Evolutionary conservation across 2,113 vertebrate species (phyloP).

Genomic region (Grammomys dolichurus): DNA sequence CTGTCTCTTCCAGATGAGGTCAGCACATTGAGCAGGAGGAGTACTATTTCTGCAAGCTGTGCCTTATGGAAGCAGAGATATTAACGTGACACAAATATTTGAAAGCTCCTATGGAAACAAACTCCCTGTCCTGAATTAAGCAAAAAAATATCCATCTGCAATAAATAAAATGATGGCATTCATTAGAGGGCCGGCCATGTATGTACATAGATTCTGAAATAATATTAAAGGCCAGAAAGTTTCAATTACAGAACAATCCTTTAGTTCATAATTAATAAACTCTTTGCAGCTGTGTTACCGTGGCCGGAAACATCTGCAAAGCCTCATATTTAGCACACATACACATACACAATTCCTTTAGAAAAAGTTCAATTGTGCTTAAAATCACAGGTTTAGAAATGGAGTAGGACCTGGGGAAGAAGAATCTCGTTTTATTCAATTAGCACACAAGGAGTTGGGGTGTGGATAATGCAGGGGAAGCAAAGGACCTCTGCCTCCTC

Average conservation of each 20-base stretch:
- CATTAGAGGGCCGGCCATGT: constrained; percentile 77
- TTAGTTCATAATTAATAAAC: constrained; percentile 89
- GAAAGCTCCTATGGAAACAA: constrained; percentile 85
- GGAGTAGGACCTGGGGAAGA: constrained; percentile 46
- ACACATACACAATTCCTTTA: constrained; percentile 77
- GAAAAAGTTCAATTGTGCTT: constrained; percentile 79
- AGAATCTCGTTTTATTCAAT: background rate
- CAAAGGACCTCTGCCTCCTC: background rate
- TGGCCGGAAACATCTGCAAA: constrained; percentile 86
- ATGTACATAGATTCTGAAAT: constrained; percentile 81
- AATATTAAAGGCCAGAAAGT: constrained; percentile 80
- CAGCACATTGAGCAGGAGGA: constrained; percentile 87
- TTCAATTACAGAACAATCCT: constrained; percentile 86
- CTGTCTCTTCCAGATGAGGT: constrained; percentile 88
- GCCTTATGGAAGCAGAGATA: constrained; percentile 80
- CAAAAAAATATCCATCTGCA: constrained; percentile 81
- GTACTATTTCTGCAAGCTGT: constrained; percentile 85
- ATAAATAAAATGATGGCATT: constrained; percentile 84
- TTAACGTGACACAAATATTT: constrained; percentile 86
- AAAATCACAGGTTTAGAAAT: constrained; percentile 72
- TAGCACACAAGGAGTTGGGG: background rate
- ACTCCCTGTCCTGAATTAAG: constrained; percentile 76
- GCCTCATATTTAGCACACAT: constrained; percentile 79
- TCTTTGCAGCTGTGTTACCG: constrained; percentile 87
- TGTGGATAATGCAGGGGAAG: background rate